Evolutionary conservation across 2,888 invertebrate genomes (phyloP), one percentile per base, ranked within the genome.

Genomic region (Luperina nickerlii): DNA sequence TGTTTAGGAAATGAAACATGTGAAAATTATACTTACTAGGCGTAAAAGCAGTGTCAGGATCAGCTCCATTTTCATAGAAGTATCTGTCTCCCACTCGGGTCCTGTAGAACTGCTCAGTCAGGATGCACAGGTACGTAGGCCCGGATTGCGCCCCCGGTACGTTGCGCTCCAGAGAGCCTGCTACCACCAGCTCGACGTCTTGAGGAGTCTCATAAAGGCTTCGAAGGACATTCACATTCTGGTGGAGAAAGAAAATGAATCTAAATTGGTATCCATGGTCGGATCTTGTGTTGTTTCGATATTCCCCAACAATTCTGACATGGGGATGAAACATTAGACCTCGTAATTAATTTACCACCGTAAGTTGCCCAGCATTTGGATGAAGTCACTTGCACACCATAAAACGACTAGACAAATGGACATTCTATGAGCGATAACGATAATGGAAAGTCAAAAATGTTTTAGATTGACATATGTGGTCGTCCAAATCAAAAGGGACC

Each of bases 181-280:
- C 99, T 13, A 99, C 98, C 24, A 98, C 98, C 78, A 99, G 93
- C 89, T 99, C 99, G 2, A 99, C 98, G 93, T 99, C 99, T 76
- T 98, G 98, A 0, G 98, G 98, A 69, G 97, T 97, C 81, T 97
- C 97, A 94, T 98, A 98, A 0, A 98, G 91, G 0, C 95, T 91
- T 81, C 97, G 94, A 18, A 99, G 95, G 83, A 97, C 97, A 79
- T 97, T 95, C 62, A 98, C 97, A 89, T 98, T 97, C 98, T 98
- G 92, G 9, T 38, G 66, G 32, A 65, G 60, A 77, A 76, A 79
- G 2, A 76, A 73, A 32, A 63, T n/a, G 0, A 24, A 63, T 57
- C 5, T 32, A 13, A 78, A 54, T 15, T 51, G 6, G 5, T 18
- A 13, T 8, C 11, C 24, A 3, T 38, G n/a, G 15, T 70, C 0